These are phyloP conservation scores for Collichthys lucidus DNA, from an alignment of 2,113 vertebrate genomes.

Conservation along the genomic window DNA sequence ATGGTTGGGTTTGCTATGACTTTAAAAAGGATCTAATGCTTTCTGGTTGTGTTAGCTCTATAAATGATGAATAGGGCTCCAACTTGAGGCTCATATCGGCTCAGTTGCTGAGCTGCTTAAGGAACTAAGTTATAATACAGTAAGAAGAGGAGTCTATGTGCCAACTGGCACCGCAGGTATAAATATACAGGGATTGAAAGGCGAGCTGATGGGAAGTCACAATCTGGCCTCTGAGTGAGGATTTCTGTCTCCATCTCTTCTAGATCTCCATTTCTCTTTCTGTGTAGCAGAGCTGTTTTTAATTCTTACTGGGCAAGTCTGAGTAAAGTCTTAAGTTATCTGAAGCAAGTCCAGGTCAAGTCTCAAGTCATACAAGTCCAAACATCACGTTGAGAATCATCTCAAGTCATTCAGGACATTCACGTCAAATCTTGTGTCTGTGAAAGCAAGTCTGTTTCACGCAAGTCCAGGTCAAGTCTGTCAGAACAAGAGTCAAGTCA, in stretches of 20 bases:
- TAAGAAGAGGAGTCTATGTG: conserved; percentile 28
- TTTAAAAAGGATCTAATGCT: conserved; percentile 6
- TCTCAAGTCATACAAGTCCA: background rate
- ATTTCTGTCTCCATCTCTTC: conserved; percentile 12
- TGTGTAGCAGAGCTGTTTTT: background rate
- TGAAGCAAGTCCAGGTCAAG: background rate
- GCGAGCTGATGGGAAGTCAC: conserved; percentile 35
- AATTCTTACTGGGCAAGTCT: background rate
- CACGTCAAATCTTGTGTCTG: no score
- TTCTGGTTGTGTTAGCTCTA: background rate
- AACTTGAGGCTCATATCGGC: background rate
- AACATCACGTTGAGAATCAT: background rate
- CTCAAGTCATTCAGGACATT: background rate
- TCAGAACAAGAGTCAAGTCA: background rate
- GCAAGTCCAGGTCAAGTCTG: background rate
- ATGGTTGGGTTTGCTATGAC: background rate
- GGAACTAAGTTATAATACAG: conserved; percentile 22
- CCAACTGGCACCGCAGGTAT: conserved; percentile 33
- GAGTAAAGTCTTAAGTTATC: background rate
- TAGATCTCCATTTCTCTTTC: background rate
- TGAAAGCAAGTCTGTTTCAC: no score
- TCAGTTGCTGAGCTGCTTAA: conserved; percentile 21
- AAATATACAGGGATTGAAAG: conserved; percentile 35
- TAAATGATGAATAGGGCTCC: conserved; percentile 20
- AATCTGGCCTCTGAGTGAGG: conserved; percentile 1